Evolutionary conservation across 2,797 vertebrate genomes (phyloP), one percentile per base, ranked within the genome.

Genomic region (Crenichthys baileyi): DNA sequence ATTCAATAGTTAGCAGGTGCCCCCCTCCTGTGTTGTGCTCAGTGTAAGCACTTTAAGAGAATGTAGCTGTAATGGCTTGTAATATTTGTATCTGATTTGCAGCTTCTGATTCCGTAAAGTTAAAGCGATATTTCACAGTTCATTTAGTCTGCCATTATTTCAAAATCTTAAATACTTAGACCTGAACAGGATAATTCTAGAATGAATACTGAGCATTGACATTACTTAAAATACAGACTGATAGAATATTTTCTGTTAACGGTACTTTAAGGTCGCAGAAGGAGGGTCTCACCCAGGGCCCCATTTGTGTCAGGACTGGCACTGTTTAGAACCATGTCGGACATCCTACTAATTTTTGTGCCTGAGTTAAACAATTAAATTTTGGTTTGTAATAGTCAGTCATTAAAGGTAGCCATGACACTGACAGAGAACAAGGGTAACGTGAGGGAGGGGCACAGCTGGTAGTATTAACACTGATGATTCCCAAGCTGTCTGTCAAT

Each of bases 371-470:
- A 70, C 46, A n/a, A 70, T 46, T 26, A 15, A 0, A 76, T 75
- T 72, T 55, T 58, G 63, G 18, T 22, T 39, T 39, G 36, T 39
- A 12, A 39, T 1, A 77, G 72, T 79, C 82, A 20, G 81, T 79
- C 53, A 80, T 67, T 88, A 70, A 48, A 60, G 16, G 22, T 31
- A 70, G 36, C 73, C 46, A 51, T 80, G 85, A 55, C 53, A 55
- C 20, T 22, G 20, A 89, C 70, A 46, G 86, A 88, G 77, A 36
- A 67, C 82, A 82, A 36, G 78, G 74, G 76, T 81, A 75, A 70
- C 20, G 72, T 83, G 70, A 86, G 74, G 44, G 75, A 71, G 70
- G 29, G 80, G 73, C 48, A 48, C 29, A 51, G 77, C 77, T 75
- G 80, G 22, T 53, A 29, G 36, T 22, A 5, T 85, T 73, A 81